These are phyloP conservation scores for Leucozona laternaria DNA, from an alignment of 2,888 invertebrate genomes.

Conservation along the genomic window DNA sequence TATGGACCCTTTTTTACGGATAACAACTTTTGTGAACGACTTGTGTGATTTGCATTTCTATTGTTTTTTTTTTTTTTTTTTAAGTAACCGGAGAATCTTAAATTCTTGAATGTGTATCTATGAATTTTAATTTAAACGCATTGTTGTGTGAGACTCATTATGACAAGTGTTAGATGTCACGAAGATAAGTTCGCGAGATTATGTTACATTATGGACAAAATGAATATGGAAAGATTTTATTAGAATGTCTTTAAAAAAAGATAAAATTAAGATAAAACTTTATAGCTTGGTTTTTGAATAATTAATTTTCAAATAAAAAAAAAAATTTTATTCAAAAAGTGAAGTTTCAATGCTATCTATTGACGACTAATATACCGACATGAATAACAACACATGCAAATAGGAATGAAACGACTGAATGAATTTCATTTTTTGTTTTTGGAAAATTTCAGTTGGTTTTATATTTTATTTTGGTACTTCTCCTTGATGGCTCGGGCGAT, in stretches of 20 bases:
- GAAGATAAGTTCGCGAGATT: constrained; percentile 14
- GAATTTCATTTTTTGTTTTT: too few species aligned
- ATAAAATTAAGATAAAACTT: background rate
- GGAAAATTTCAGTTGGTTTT: too few species aligned
- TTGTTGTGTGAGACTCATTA: constrained; percentile 13
- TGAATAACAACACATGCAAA: too few species aligned
- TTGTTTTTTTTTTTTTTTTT: constrained; percentile 18
- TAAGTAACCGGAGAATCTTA: constrained; percentile 12
- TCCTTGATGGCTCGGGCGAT: too few species aligned
- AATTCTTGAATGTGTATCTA: background rate
- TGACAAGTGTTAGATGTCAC: constrained; percentile 30
- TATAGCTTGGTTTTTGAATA: background rate
- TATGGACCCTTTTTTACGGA: constrained; percentile 35
- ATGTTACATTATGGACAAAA: constrained; percentile 13
- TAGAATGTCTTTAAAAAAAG: background rate
- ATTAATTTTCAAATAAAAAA: background rate
- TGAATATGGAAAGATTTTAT: constrained; percentile 19
- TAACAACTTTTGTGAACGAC: constrained; percentile 49
- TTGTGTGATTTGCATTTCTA: constrained; percentile 57
- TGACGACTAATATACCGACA: too few species aligned
- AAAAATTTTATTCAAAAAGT: background rate
- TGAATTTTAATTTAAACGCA: constrained; percentile 33
- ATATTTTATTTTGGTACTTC: too few species aligned
- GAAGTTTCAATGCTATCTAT: background rate
- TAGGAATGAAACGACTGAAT: too few species aligned